Conservation (phyloP, 2,888 invertebrate genomes). For the Rotaria sp. region DNA sequence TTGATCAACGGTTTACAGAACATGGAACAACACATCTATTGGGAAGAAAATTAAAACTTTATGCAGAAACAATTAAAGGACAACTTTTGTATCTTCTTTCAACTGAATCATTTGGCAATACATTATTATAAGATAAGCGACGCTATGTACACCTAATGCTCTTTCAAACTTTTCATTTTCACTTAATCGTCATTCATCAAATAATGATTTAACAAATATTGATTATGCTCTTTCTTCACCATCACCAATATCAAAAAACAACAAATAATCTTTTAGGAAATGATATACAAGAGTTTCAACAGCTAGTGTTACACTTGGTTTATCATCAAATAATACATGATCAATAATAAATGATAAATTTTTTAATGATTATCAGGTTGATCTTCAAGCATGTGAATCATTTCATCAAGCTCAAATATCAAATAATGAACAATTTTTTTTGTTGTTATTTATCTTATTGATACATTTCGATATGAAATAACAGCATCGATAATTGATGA, state of each 20-base stretch:
- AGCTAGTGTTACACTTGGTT: neutral
- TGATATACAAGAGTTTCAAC: neutral
- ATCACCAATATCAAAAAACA: neutral
- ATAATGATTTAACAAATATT: neutral
- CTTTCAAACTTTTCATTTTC: neutral
- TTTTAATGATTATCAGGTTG: neutral
- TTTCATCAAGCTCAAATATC: neutral
- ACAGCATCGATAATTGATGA: neutral
- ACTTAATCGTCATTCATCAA: neutral
- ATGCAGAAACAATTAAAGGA: constrained; percentile 72
- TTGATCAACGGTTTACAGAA: constrained; percentile 15
- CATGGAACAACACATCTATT: constrained; percentile 59
- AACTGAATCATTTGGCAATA: constrained; percentile 68
- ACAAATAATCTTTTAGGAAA: neutral
- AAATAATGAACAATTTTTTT: neutral
- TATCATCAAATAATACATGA: neutral
- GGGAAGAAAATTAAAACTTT: constrained; percentile 75
- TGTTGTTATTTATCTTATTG: neutral
- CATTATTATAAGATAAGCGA: constrained; percentile 60
- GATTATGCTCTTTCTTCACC: neutral
- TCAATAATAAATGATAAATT: neutral
- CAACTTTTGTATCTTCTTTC: constrained; percentile 62
- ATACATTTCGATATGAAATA: constrained; percentile 10
- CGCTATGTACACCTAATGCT: neutral
- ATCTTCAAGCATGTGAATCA: neutral